Evolutionary conservation across 1,140 invertebrate species (phyloP).

Genomic region (Drosophila eugracilis): DNA sequence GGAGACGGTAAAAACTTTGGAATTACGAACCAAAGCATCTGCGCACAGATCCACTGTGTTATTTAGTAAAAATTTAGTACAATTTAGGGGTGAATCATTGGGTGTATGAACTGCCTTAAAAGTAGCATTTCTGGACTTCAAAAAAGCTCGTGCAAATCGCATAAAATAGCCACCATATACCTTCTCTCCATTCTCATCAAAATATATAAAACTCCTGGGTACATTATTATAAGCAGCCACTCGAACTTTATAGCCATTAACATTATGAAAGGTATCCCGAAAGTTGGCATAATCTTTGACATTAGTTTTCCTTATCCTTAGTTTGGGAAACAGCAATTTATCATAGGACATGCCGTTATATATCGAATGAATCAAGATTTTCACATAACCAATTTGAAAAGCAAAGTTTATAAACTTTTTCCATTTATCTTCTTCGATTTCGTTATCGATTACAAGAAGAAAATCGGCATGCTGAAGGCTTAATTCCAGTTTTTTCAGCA

Average conservation of each 20-base stretch:
- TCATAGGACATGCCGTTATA: conserved; percentile 10
- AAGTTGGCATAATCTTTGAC: conserved; percentile 6
- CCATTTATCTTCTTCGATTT: conserved; percentile 20
- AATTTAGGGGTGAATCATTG: conserved; percentile 32
- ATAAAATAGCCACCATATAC: conserved; percentile 52
- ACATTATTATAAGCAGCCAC: conserved; percentile 56
- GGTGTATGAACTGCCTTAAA: conserved; percentile 31
- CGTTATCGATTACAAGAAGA: conserved; percentile 27
- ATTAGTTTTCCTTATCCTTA: conserved; percentile 17
- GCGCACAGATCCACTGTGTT: conserved; percentile 53
- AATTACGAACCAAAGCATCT: conserved; percentile 40
- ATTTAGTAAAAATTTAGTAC: conserved; percentile 22
- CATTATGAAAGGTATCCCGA: background rate
- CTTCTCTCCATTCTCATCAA: conserved; percentile 3
- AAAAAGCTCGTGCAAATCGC: conserved; percentile 43
- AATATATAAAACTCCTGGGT: conserved; percentile 48
- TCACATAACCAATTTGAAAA: conserved; percentile 40
- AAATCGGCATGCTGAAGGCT: conserved; percentile 51
- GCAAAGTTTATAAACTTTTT: conserved; percentile 20
- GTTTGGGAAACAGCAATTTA: conserved; percentile 35
- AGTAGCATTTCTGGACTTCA: conserved; percentile 31
- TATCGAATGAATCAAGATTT: conserved; percentile 36
- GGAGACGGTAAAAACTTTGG: conserved; percentile 20
- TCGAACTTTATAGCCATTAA: conserved; percentile 32
- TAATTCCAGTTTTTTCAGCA: conserved; percentile 8